Evolutionary conservation across 2,797 vertebrate genomes (phyloP).

Genomic region (Anableps anableps): DNA sequence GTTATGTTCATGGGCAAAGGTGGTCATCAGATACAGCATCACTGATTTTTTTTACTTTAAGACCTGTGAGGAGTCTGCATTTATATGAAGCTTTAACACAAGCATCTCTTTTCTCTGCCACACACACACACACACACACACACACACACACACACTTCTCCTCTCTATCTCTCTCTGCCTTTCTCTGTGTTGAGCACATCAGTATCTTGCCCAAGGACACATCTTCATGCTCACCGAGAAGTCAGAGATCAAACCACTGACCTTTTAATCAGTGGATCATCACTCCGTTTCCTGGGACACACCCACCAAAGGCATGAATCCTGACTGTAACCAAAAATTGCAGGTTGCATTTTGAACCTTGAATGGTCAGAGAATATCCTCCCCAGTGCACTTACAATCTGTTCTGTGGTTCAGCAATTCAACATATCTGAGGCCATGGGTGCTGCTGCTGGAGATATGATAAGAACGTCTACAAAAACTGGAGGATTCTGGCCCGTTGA

Average conservation of each 20-base stretch:
- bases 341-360: constrained; percentile 15
- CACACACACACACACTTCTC: not conserved
- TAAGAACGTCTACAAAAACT: constrained; percentile 35
- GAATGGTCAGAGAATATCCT: constrained; percentile 28
- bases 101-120: not conserved
- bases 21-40: not conserved
- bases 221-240: not conserved
- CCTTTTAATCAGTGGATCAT: constrained; percentile 2
- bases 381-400: constrained; percentile 35
- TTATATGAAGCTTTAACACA: not conserved
- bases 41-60: not conserved
- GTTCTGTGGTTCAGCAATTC: constrained; percentile 32
- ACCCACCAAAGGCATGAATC: constrained; percentile 2
- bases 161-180: not conserved
- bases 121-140: not conserved
- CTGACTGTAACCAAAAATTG: constrained; percentile 7
- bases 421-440: constrained; percentile 13
- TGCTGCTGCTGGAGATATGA: constrained; percentile 30
- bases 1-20: not conserved
- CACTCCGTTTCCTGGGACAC: not conserved
- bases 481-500: constrained; percentile 42
- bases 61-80: not conserved
- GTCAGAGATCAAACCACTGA: constrained; percentile 11
- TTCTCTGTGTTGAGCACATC: constrained; percentile 4
- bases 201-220: constrained; percentile 5